Conservation (phyloP, 1,140 invertebrate genomes). For the Bombus picipes region DNA sequence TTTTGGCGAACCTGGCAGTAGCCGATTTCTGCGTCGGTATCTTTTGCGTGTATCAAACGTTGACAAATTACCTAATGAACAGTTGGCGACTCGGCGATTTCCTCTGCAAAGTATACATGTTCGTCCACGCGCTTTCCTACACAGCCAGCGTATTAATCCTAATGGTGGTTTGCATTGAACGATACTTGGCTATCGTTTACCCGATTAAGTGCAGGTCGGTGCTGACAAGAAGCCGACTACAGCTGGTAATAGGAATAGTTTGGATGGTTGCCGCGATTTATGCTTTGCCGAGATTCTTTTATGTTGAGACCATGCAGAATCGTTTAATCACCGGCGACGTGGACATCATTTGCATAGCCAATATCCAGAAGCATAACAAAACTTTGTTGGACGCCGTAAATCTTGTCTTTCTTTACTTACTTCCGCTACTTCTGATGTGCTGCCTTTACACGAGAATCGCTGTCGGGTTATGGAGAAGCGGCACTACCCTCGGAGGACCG, state of each 20-base stretch:
- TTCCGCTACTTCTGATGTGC: slow-evolving; percentile 88
- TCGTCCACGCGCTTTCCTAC: slow-evolving; percentile 90
- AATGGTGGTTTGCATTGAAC: slow-evolving; percentile 91
- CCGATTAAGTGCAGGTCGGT: slow-evolving; percentile 91
- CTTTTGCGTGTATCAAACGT: slow-evolving; percentile 93
- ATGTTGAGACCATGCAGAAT: slow-evolving; percentile 87
- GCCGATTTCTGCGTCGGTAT: slow-evolving; percentile 93
- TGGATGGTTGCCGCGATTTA: slow-evolving; percentile 90
- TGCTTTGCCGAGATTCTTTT: slow-evolving; percentile 89
- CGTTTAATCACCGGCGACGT: slow-evolving; percentile 83
- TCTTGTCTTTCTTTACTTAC: slow-evolving; percentile 88
- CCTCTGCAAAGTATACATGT: slow-evolving; percentile 93
- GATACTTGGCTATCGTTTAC: slow-evolving; percentile 92
- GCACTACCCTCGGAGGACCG: slow-evolving; percentile 58
- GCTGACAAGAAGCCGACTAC: slow-evolving; percentile 86
- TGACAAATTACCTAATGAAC: slow-evolving; percentile 89
- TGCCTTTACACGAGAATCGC: slow-evolving; percentile 88
- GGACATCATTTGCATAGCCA: slow-evolving; percentile 89
- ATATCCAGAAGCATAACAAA: slow-evolving; percentile 89
- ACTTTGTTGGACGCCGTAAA: slow-evolving; percentile 90
- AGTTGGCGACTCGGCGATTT: slow-evolving; percentile 92
- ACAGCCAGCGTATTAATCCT: slow-evolving; percentile 92
- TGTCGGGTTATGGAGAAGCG: slow-evolving; percentile 87
- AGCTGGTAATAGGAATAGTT: slow-evolving; percentile 88
- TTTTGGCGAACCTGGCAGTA: slow-evolving; percentile 91